Base-by-base conservation (phyloP, 2,797 vertebrate species). In the Sciurus vulgaris region DNA sequence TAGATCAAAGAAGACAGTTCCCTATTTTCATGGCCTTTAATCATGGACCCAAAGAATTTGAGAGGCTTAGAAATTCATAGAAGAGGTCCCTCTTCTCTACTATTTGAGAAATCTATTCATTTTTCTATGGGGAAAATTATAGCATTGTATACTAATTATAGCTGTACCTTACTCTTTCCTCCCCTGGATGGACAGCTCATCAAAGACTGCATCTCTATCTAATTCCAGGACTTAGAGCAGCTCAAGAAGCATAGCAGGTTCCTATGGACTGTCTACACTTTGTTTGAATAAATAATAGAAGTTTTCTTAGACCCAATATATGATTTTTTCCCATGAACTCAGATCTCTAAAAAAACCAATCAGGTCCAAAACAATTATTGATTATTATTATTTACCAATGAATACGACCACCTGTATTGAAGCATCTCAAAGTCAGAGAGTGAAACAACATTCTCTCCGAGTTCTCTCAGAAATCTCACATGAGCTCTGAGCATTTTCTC, bases 141-240 rank as follows among this genome's bases (percentile, higher is more conserved):
- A 5, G 1, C 6, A 54, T 47, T 81, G 20, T 24, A n/a, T 81
- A 88, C 15, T 77, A 81, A 76, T 44, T n/a, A 18, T 65, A 49
- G 89, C 12, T 78, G 9, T 54, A 17, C 7, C 33, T 76, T 51
- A 79, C 11, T 76, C 44, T 74, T 20, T 14, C 41, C 14, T 88
- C 17, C 4, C 4, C 22, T 88, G 26, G 56, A 44, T 12, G 81
- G 61, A 70, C 15, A 70, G 17, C 7, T 56, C 51, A 78, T 56
- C 7, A 26, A 33, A 30, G 47, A 59, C 86, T 74, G 2, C 15
- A 59, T 54, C 13, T 65, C 22, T 12, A 67, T 61, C 17, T 91
- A 0, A 54, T 11, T 38, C 14, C 7, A 38, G 20, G 0, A 5
- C 14, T 81, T 63, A 61, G 28, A 28, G 59, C 0, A 7, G 3